Base-by-base conservation (phyloP, 1,140 invertebrate species). In the Nephila pilipes region DNA sequence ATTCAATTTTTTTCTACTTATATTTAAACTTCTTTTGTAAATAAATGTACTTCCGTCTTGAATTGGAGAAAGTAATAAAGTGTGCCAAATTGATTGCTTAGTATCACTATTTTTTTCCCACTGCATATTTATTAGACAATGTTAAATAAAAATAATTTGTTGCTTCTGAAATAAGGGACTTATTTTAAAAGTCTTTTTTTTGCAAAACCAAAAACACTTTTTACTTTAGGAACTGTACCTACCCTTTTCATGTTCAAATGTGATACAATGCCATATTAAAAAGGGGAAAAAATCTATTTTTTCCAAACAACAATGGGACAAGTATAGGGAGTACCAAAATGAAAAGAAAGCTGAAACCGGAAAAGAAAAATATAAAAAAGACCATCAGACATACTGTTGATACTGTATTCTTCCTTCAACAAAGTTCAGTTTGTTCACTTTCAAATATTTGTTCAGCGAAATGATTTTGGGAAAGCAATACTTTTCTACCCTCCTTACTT, bases 401-500 rank as follows among this genome's bases (percentile, higher is more conserved):
- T 38, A 3, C 55, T 85, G 6, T 36, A 60, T 22, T 87, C 38
- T 54, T 46, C 22, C 63, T 55, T 75, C 87, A 55, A 36, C 60
- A 88, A 88, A 88, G 29, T 38, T 88, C 29, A 14, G 63, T 88
- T 88, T 88, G 87, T 69, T 88, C 87, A 54, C 87, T 88, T 88
- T 88, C 87, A 75, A 88, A 32, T 88, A 36, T 88, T 88, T 88
- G 87, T 63, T 46, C 63, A n/a, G 32, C 18, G 87, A 88, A 88
- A 88, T 88, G 29, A 75, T 63, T 69, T 55, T 46, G 38, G 25
- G 87, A 75, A 65, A 69, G 87, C 87, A 88, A 88, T 88, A 88
- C 65, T 38, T 14, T 55, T 12, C n/a, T 4, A 54, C 65, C 65
- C 63, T 88, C 63, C 54, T 88, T 65, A 20, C 65, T 54, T 88